Conservation (phyloP, 2,797 vertebrate genomes). For the Eulemur mongoz region DNA sequence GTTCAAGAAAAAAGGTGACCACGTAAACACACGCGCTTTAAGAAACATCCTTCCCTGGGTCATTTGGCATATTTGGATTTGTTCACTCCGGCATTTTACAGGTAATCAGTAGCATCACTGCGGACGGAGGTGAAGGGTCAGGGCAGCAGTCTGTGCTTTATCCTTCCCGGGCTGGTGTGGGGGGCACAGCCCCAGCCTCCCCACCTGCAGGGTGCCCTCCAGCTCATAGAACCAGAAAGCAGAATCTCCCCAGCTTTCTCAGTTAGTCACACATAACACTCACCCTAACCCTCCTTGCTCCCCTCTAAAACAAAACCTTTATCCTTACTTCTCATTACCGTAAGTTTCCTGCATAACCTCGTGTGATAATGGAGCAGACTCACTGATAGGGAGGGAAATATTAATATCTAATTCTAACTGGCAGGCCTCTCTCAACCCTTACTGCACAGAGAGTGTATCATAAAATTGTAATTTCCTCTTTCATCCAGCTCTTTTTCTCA, state of each 20-base stretch:
- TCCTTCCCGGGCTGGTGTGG: neutral
- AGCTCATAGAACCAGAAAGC: neutral
- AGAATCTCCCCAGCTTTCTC: neutral
- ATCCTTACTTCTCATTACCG: neutral
- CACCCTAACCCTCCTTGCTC: neutral
- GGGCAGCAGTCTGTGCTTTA: fast-evolving
- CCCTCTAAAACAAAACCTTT: neutral
- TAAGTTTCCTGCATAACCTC: neutral
- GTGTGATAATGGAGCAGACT: neutral
- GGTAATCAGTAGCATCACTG: neutral
- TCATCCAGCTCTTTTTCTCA: neutral
- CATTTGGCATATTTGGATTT: neutral
- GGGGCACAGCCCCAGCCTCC: no score
- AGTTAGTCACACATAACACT: neutral
- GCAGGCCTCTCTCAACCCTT: neutral
- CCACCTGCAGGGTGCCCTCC: neutral
- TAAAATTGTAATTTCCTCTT: neutral
- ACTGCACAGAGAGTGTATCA: neutral
- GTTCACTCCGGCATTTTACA: neutral
- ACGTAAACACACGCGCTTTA: neutral
- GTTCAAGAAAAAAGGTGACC: neutral
- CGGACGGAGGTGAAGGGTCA: neutral
- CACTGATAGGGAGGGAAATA: no score
- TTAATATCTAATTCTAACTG: neutral
- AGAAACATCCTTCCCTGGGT: neutral